Evolutionary conservation across 2,113 vertebrate genomes (phyloP).

Genomic region (Campylorhamphus procurvoides): DNA sequence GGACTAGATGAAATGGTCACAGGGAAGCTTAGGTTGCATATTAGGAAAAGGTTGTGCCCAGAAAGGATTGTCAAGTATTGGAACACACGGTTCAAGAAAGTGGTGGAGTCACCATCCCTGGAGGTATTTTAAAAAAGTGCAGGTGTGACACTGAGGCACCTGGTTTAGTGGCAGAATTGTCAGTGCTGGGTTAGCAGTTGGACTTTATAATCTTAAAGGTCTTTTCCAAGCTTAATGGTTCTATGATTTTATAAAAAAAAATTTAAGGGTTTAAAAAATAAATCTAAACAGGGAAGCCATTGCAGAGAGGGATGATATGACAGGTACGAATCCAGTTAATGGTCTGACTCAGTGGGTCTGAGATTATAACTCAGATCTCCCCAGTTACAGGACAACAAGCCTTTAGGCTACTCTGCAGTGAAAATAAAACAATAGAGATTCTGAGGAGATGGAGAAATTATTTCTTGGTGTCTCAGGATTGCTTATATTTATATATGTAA

Average conservation of each 20-base stretch:
- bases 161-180: not conserved
- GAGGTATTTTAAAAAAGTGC: not conserved
- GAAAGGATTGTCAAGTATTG: not conserved
- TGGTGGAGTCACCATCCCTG: not conserved
- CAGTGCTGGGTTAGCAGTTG: not conserved
- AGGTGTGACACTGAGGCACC: not conserved
- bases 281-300: not conserved
- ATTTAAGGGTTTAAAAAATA: not conserved
- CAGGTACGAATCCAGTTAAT: not conserved
- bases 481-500: not conserved
- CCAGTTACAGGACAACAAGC: not conserved
- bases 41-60: not conserved
- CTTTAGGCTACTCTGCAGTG: not conserved
- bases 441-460: not conserved
- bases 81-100: not conserved
- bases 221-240: not conserved
- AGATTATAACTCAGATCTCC: not conserved
- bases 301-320: not conserved
- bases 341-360: not conserved
- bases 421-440: not conserved
- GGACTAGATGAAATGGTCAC: not conserved
- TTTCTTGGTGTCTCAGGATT: not conserved
- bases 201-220: not conserved
- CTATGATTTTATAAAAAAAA: not conserved
- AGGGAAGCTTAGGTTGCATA: not conserved